Conservation (phyloP, 1,140 invertebrate genomes). For the Ostrea edulis region DNA sequence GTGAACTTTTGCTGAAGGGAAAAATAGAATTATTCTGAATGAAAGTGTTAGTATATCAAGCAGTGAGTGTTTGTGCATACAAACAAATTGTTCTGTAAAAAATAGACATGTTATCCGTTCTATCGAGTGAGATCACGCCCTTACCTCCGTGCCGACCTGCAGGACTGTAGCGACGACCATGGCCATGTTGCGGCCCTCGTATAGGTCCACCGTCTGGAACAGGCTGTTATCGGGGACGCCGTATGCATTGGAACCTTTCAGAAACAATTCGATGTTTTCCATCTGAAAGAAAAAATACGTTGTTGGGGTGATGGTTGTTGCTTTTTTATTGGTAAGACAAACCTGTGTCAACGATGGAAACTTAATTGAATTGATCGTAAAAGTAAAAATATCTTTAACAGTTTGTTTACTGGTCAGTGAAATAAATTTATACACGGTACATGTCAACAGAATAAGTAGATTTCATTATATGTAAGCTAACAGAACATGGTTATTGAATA, state of each 20-base stretch:
- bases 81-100: background rate
- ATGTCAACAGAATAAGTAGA: too few relatives aligned
- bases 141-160: constrained; percentile 75
- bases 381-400: too few relatives aligned
- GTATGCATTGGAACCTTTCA: constrained; percentile 90
- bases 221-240: constrained; percentile 96
- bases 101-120: background rate
- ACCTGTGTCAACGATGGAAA: too few relatives aligned
- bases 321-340: too few relatives aligned
- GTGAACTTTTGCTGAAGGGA: background rate
- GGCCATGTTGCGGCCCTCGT: constrained; percentile 83
- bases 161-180: constrained; percentile 75
- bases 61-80: background rate
- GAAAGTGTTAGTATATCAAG: background rate
- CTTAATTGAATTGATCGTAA: too few relatives aligned
- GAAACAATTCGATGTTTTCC: constrained; percentile 98
- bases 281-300: constrained; percentile 81
- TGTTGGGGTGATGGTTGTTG: too few relatives aligned
- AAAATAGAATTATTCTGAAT: background rate
- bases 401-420: too few relatives aligned
- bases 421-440: too few relatives aligned
- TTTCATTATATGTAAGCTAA: too few relatives aligned
- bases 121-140: background rate
- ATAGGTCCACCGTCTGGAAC: constrained; percentile 90
- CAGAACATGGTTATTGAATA: too few relatives aligned